Conservation (phyloP, 2,888 invertebrate genomes). For the Dendrolimus houi region DNA sequence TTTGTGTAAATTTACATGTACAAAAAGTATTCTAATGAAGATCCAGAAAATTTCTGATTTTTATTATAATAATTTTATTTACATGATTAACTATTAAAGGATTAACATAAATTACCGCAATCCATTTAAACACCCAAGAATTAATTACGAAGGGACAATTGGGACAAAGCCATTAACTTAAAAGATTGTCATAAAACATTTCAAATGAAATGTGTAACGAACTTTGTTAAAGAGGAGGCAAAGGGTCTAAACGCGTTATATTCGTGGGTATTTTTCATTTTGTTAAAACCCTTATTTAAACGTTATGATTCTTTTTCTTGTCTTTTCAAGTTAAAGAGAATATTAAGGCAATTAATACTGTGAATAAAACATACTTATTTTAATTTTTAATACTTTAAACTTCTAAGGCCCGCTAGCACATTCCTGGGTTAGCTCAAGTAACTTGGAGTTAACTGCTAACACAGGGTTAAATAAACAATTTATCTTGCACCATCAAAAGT, state of each 20-base stretch:
- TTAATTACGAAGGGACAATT: constrained; percentile 25
- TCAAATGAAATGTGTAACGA: constrained; percentile 7
- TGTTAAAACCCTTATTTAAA: not conserved
- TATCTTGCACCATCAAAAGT: no score
- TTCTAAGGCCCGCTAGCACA: no score
- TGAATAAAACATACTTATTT: not conserved
- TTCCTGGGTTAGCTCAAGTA: no score
- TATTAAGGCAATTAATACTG: not conserved
- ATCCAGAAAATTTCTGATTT: no score
- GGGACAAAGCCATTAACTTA: constrained; percentile 20
- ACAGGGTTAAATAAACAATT: no score
- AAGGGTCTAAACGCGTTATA: not conserved
- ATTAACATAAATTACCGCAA: constrained; percentile 19
- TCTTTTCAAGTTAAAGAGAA: not conserved
- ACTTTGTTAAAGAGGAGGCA: not conserved
- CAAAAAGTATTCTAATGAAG: no score
- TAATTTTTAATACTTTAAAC: no score
- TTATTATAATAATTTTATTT: not conserved
- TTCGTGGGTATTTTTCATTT: not conserved
- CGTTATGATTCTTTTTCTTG: not conserved
- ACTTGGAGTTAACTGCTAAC: no score
- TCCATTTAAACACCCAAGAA: constrained; percentile 27
- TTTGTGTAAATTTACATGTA: no score
- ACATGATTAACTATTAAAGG: constrained; percentile 14
- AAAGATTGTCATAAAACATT: constrained; percentile 21